Evolutionary conservation across 2,888 invertebrate genomes (phyloP).

Genomic region (Meiosimyza platycephala): DNA sequence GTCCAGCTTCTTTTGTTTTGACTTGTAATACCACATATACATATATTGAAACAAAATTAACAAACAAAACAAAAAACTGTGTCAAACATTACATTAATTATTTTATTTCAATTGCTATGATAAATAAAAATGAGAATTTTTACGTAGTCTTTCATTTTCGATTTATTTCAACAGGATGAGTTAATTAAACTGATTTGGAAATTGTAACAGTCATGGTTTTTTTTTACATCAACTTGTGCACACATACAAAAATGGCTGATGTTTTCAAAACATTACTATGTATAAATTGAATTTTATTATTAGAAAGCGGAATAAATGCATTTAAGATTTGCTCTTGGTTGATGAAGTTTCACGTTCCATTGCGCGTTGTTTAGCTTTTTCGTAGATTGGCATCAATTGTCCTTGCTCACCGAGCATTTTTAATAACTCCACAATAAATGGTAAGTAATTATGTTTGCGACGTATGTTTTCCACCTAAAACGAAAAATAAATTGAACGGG

Average conservation of each 20-base stretch:
- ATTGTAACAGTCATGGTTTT: not conserved
- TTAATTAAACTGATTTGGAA: slow-evolving; percentile 12
- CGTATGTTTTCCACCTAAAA: slow-evolving; percentile 87
- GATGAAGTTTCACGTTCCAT: slow-evolving; percentile 74
- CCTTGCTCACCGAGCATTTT: slow-evolving; percentile 93
- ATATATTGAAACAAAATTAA: slow-evolving; percentile 31
- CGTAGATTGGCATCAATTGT: slow-evolving; percentile 87
- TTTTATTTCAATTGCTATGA: slow-evolving; percentile 26
- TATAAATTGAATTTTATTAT: not conserved
- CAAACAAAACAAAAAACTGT: slow-evolving; percentile 36
- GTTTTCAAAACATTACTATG: slow-evolving; percentile 7
- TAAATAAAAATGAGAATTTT: slow-evolving; percentile 40
- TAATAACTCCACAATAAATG: slow-evolving; percentile 93
- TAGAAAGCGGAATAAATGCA: not conserved
- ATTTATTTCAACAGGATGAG: slow-evolving; percentile 7
- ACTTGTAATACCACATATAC: not conserved
- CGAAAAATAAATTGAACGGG: not conserved
- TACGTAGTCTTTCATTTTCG: slow-evolving; percentile 23
- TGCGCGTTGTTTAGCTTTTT: slow-evolving; percentile 86
- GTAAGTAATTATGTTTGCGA: slow-evolving; percentile 96
- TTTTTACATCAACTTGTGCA: not conserved
- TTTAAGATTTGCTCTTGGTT: slow-evolving; percentile 54
- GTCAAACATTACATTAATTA: slow-evolving; percentile 45
- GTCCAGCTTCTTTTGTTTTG: no score
- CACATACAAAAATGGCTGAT: not conserved